Conservation (phyloP, 2,797 vertebrate species). For the Etheostoma perlongum region DNA sequence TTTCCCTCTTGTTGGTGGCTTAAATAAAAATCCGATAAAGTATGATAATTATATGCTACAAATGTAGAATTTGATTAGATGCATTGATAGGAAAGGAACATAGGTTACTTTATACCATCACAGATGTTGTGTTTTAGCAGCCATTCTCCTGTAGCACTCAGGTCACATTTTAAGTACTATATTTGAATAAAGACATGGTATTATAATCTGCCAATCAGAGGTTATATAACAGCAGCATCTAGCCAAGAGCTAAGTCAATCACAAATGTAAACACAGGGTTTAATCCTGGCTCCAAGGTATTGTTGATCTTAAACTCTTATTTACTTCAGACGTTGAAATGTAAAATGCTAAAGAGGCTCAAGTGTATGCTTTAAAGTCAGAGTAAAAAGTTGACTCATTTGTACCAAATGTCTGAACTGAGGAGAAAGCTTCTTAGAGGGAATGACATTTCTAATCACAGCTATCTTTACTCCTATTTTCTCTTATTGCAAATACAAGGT, state of each 20-base stretch:
- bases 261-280: constrained; percentile 38
- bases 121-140: constrained; percentile 12
- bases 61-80: neutral
- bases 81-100: neutral
- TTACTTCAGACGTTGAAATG: constrained; percentile 24
- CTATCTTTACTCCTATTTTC: constrained; percentile 48
- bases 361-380: constrained; percentile 9
- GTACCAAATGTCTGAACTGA: constrained; percentile 14
- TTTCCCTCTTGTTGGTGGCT: constrained; percentile 10
- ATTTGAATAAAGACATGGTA: constrained; percentile 33
- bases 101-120: neutral
- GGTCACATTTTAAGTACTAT: constrained; percentile 20
- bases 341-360: constrained; percentile 26
- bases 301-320: constrained; percentile 29
- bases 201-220: constrained; percentile 56
- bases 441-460: constrained; percentile 44
- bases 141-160: neutral
- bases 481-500: constrained; percentile 47
- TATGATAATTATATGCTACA: neutral
- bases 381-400: constrained; percentile 24
- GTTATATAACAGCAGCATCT: constrained; percentile 44
- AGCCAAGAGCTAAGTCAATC: constrained; percentile 64
- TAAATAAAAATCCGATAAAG: constrained; percentile 12
- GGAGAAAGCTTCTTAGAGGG: constrained; percentile 31
- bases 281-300: constrained; percentile 34